Evolutionary conservation across 2,113 vertebrate genomes (phyloP).

Genomic region (Hemicordylus capensis): DNA sequence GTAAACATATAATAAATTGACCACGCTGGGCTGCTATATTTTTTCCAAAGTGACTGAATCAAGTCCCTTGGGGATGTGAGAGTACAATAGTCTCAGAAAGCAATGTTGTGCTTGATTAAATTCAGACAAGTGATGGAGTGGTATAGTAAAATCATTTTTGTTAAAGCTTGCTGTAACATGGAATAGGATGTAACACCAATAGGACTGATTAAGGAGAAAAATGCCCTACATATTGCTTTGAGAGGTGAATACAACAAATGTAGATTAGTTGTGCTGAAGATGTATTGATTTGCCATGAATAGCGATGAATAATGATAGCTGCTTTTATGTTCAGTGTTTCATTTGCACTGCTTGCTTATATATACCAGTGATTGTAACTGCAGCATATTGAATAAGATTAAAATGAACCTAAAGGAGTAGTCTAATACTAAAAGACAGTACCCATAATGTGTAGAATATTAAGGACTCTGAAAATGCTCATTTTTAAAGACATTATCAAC

Average conservation of each 20-base stretch:
- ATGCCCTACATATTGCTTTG: conserved; percentile 49
- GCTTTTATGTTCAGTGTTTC: neutral
- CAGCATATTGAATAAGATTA: conserved; percentile 30
- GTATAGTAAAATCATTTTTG: conserved; percentile 71
- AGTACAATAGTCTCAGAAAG: conserved; percentile 56
- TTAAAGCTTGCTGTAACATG: conserved; percentile 55
- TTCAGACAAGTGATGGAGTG: conserved; percentile 70
- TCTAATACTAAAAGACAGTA: neutral
- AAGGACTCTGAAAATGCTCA: neutral
- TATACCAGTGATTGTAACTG: conserved; percentile 23
- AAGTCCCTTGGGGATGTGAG: conserved; percentile 37
- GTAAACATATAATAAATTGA: conserved; percentile 52
- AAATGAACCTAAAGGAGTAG: conserved; percentile 34
- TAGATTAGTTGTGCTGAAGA: conserved; percentile 64
- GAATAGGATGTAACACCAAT: conserved; percentile 37
- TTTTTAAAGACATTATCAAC: too few relatives aligned
- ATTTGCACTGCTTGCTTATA: conserved; percentile 12
- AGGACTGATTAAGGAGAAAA: conserved; percentile 61
- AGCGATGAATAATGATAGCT: conserved; percentile 55
- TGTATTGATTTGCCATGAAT: conserved; percentile 69
- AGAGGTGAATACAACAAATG: conserved; percentile 51
- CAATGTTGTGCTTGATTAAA: conserved; percentile 70
- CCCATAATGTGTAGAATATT: neutral
- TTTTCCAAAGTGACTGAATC: conserved; percentile 61
- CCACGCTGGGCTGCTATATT: conserved; percentile 41